A percentile compares a stretch with the other conserved stretches of the same genome.
Conservation (phyloP, 2,113 vertebrate genomes). For the Bagarius yarrelli region DNA sequence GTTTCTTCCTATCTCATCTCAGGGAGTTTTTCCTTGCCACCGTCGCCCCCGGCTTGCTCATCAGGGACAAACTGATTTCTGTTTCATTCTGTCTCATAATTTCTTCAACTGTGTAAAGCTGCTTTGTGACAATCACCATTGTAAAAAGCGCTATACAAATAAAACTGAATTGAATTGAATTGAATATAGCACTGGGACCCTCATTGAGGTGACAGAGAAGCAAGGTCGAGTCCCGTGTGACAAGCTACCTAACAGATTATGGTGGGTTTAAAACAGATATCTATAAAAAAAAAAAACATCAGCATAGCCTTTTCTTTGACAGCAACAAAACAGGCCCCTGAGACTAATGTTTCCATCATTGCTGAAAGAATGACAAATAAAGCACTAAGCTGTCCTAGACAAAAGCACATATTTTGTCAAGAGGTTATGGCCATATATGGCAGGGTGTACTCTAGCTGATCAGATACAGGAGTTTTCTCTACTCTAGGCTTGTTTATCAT, state of each 20-base stretch:
- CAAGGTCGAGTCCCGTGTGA: constrained; percentile 72
- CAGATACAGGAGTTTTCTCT: constrained; percentile 8
- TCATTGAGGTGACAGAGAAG: constrained; percentile 62
- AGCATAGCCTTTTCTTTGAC: constrained; percentile 75
- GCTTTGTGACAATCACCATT: too few relatives aligned
- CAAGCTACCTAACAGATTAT: constrained; percentile 71
- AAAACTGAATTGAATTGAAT: too few relatives aligned
- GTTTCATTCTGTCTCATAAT: too few relatives aligned
- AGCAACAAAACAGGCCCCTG: constrained; percentile 69
- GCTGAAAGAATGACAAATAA: constrained; percentile 64
- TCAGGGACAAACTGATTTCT: too few relatives aligned
- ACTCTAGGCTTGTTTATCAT: constrained; percentile 6
- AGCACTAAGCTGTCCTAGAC: constrained; percentile 55
- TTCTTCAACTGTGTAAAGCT: too few relatives aligned
- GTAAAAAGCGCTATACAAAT: too few relatives aligned
- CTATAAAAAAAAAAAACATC: constrained; percentile 59
- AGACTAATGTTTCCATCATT: constrained; percentile 72
- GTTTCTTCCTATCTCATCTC: too few relatives aligned
- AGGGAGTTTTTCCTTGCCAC: too few relatives aligned
- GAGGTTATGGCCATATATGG: constrained; percentile 29
- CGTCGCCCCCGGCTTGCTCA: too few relatives aligned
- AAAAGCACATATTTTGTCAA: constrained; percentile 29
- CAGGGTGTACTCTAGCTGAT: constrained; percentile 25
- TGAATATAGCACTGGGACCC: constrained; percentile 60
- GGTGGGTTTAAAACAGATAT: constrained; percentile 67